Conservation (phyloP, 2,113 vertebrate species). For the Leptodactylus fuscus region DNA sequence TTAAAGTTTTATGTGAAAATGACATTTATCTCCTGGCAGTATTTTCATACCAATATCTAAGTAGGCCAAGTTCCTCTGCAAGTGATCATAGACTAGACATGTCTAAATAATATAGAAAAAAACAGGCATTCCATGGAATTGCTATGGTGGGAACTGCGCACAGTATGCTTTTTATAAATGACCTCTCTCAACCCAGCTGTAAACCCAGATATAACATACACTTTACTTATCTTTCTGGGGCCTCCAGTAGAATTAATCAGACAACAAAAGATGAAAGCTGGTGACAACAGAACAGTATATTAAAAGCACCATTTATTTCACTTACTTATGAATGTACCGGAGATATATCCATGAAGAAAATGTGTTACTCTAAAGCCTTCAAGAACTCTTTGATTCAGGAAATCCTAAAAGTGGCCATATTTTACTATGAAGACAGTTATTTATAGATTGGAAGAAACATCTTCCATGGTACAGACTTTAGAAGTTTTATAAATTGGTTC, state of each 20-base stretch:
- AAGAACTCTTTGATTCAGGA: constrained; percentile 3
- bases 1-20: constrained; percentile 26
- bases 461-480: neutral
- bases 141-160: constrained; percentile 52
- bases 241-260: constrained; percentile 35
- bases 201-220: constrained; percentile 45
- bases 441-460: neutral
- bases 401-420: neutral
- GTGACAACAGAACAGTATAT: constrained; percentile 21
- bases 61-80: constrained; percentile 19
- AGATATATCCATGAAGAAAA: constrained; percentile 11
- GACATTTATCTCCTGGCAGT: constrained; percentile 17
- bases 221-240: constrained; percentile 29
- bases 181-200: constrained; percentile 46
- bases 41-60: constrained; percentile 30
- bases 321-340: constrained; percentile 28
- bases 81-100: constrained; percentile 48
- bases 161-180: constrained; percentile 56
- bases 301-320: constrained; percentile 9
- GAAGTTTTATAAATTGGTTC: neutral
- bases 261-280: constrained; percentile 41
- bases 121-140: constrained; percentile 53
- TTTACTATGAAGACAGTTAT: neutral
- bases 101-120: constrained; percentile 58
- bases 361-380: constrained; percentile 3